Base-by-base conservation (phyloP, 2,888 invertebrate species). In the Diaperis boleti region DNA sequence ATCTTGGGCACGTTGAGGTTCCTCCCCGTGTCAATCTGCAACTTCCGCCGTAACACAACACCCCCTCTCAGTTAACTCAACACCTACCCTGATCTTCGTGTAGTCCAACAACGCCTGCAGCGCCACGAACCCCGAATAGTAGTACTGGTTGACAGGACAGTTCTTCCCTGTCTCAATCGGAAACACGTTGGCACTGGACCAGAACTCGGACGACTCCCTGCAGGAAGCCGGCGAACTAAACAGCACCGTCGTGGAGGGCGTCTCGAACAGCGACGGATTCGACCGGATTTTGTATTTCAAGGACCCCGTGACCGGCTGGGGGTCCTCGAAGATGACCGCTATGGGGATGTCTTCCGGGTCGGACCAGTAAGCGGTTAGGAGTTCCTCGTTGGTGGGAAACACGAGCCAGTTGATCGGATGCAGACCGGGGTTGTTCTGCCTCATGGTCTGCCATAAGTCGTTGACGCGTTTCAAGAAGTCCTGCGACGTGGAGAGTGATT, bases 81-180 rank as follows among this genome's bases (percentile, higher is more conserved):
- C n/a, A n/a, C n/a, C n/a, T 76, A 90, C 90, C 84, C 86, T 86
- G 67, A 91, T 90, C 79, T 90, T 90, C 14, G 89, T 88, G 74
- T 85, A 88, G 78, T 92, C 91, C 44, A 91, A 85, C 11, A 92
- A 80, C 13, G 88, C 85, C 79, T 92, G 91, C 69, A 92, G 78
- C 1, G 89, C 89, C 65, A 91, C 78, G 76, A 92, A 92, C n/a
- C 91, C 91, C 0, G 90, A 90, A 76, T 87, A 88, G 76, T 88
- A 89, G 75, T 92, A 92, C 80, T 90, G 88, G 71, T 91, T 87
- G 2, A 89, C 89, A 0, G 91, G 91, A 75, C 92, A 92, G 4
- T 86, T 86, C 64, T 88, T 88, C n/a, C 89, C 88, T 0, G 85
- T 83, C 73, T 89, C 88, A 76, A 90, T 87, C 2, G 72, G 72